These are phyloP conservation scores for Pseudoatta argentina DNA, from an alignment of 1,140 invertebrate genomes.

Conservation along the genomic window DNA sequence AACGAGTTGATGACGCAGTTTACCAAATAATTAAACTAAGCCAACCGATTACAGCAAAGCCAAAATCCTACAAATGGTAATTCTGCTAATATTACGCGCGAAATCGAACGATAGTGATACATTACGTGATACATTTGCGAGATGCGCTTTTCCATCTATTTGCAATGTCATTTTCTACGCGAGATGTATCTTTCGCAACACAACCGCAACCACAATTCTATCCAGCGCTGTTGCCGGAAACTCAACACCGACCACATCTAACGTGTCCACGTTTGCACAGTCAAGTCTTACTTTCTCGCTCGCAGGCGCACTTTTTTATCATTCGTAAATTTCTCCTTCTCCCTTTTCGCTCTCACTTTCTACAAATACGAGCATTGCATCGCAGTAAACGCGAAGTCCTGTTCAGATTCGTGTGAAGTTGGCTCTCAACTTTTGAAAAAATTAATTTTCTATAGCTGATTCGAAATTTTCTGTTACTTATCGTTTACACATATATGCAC, in stretches of 20 bases:
- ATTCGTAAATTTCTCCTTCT: neutral
- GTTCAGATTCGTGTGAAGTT: no score
- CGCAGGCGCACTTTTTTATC: neutral
- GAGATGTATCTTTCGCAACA: constrained; percentile 25
- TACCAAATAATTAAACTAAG: constrained; percentile 1
- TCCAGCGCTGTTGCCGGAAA: neutral
- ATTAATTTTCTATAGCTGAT: no score
- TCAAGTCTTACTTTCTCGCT: constrained; percentile 38
- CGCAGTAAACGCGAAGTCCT: neutral
- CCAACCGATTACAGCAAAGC: neutral
- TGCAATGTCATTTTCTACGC: neutral
- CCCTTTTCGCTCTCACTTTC: constrained; percentile 9
- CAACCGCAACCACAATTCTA: neutral
- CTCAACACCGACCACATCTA: constrained; percentile 2
- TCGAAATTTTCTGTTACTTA: no score
- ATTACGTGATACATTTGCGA: neutral
- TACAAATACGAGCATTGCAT: neutral
- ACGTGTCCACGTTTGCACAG: neutral
- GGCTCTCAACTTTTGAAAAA: no score
- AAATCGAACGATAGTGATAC: constrained; percentile 3
- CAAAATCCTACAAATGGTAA: no score
- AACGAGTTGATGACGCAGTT: neutral
- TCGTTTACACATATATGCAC: no score
- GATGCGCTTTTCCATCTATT: constrained; percentile 25
- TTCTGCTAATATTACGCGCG: neutral